phyloP scores from a whole-genome alignment of 2,888 invertebrate genomes.

The Augiades crinisus region DNA sequence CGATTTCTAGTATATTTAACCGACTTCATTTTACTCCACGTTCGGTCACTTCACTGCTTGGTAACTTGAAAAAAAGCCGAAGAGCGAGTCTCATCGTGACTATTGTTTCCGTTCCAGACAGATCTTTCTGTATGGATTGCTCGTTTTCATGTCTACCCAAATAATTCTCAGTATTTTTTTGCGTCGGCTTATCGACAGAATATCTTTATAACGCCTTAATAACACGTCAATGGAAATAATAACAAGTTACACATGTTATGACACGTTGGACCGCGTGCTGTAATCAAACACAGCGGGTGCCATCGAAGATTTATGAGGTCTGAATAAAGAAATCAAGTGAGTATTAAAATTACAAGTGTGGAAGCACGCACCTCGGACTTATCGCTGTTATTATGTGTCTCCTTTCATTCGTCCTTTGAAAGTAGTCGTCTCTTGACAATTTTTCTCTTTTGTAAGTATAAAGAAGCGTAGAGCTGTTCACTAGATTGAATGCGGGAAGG shows the following conservation, averaged over 20 bases:
- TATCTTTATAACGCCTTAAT: slow-evolving; percentile 8
- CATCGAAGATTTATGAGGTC: slow-evolving; percentile 44
- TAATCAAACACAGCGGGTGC: slow-evolving; percentile 42
- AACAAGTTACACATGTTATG: slow-evolving; percentile 30
- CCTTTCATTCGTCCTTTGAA: slow-evolving; percentile 63
- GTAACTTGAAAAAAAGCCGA: slow-evolving; percentile 1
- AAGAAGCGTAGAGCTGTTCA: slow-evolving; percentile 47
- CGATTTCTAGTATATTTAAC: no score
- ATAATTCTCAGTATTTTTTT: slow-evolving; percentile 6
- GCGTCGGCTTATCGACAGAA: background rate
- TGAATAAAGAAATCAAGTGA: slow-evolving; percentile 71
- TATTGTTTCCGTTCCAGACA: slow-evolving; percentile 18
- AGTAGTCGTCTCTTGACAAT: slow-evolving; percentile 54
- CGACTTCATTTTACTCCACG: background rate
- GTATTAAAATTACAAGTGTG: slow-evolving; percentile 62
- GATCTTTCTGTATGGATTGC: slow-evolving; percentile 4
- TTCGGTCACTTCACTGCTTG: slow-evolving; percentile 10
- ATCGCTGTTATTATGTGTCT: slow-evolving; percentile 47
- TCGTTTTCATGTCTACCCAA: slow-evolving; percentile 6
- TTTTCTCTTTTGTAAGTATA: slow-evolving; percentile 58
- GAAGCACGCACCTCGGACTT: slow-evolving; percentile 35
- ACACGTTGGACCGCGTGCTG: slow-evolving; percentile 31
- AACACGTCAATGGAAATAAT: slow-evolving; percentile 12
- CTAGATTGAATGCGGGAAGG: slow-evolving; percentile 52
- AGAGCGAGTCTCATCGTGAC: slow-evolving; percentile 4